Evolutionary conservation across 2,888 invertebrate species (phyloP), one percentile per base, ranked within the genome.

Genomic region (Halictus quadricinctus): DNA sequence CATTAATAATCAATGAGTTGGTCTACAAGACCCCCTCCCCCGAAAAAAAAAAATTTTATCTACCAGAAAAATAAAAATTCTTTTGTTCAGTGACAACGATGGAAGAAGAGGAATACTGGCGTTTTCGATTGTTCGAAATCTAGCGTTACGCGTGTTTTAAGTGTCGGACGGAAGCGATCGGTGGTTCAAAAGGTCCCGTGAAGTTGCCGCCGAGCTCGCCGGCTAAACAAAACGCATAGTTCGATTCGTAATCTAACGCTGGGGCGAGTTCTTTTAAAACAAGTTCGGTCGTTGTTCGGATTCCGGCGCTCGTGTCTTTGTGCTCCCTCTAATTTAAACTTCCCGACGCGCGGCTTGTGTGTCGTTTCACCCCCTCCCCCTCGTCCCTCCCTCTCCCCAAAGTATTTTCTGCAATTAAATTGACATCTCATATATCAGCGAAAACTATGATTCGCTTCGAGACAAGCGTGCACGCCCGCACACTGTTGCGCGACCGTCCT

Each of bases 341-440:
- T 64, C 76, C 48, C 64, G 78, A 66, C 70, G 72, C 76, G 80
- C 66, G 69, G 70, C 70, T 48, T 72, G 74, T 83, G 78, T 79
- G 88, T 74, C 81, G 84, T 25, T 50, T 46, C 25, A 2, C 15
- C 15, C 15, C 15, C 5, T 15, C 60, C 6, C 1, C 18, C 29
- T 1, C 1, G 29, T 0, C 21, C 21, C 6, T 21, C 54, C 21
- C 12, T 6, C 13, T 6, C 60, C 6, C 72, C 78, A 18, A 72
- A 83, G 88, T 89, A 89, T 90, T 92, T 91, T 88, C 88, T 86
- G 88, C 90, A 89, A 88, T 92, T 92, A 91, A 92, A 92, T 92
- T 91, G 92, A 92, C 92, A 91, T 91, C 88, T 88, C 91, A 89
- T 91, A 90, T 88, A 91, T 92, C 91, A 91, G 86, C 46, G 86